These are phyloP conservation scores for Anagrus nilaparvatae DNA, from an alignment of 1,140 invertebrate species.

Conservation along the genomic window DNA sequence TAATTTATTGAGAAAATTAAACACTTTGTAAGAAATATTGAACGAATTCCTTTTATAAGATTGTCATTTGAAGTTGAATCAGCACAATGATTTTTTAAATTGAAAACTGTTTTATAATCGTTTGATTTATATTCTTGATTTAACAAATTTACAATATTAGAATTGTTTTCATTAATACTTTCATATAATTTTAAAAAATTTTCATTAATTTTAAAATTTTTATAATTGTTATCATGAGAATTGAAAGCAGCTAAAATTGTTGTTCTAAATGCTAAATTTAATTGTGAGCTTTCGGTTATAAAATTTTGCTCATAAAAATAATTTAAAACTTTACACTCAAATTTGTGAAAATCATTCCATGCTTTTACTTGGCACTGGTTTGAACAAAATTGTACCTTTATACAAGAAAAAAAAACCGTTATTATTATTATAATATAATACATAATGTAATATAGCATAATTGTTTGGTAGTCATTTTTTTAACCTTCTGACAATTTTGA, in stretches of 20 bases:
- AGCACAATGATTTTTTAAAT: conserved; percentile 41
- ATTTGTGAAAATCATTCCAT: conserved; percentile 42
- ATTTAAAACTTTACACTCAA: conserved; percentile 45
- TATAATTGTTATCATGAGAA: not conserved
- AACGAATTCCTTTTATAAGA: conserved; percentile 40
- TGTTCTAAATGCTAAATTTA: conserved; percentile 44
- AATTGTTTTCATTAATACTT: not conserved
- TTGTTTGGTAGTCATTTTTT: not conserved
- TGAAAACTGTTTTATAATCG: conserved; percentile 31
- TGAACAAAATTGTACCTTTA: conserved; percentile 45
- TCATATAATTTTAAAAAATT: conserved; percentile 9
- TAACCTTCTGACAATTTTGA: conserved; percentile 40
- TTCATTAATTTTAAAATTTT: conserved; percentile 2
- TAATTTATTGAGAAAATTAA: conserved; percentile 36
- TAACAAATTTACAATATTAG: not conserved
- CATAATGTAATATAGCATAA: no score
- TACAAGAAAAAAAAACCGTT: conserved; percentile 12
- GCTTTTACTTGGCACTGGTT: conserved; percentile 38
- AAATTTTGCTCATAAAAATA: conserved; percentile 32
- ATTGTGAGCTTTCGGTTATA: conserved; percentile 29
- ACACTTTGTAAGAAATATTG: conserved; percentile 46
- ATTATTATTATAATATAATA: no score
- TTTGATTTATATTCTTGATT: conserved; percentile 22
- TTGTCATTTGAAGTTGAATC: conserved; percentile 40
- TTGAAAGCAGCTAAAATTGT: conserved; percentile 31